phyloP scores from a whole-genome alignment of 1,140 invertebrate genomes.

The Gonioctena quinquepunctata region DNA sequence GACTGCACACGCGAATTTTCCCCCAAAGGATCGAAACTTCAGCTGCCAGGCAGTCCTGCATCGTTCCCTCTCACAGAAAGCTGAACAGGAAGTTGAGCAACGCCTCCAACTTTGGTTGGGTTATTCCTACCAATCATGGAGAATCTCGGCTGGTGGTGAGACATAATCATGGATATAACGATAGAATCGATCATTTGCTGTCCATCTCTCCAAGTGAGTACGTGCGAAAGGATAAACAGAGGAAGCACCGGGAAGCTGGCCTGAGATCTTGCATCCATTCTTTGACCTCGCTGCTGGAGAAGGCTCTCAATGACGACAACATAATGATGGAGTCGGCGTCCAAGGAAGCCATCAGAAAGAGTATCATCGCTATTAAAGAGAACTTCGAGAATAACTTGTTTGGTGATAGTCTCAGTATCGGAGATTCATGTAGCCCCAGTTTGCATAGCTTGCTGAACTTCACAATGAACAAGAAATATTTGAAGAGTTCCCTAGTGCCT shows the following conservation, averaged over 20 bases:
- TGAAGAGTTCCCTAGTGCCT: too few species aligned
- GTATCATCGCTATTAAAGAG: conserved; percentile 27
- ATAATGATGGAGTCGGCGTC: conserved; percentile 16
- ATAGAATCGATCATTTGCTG: conserved; percentile 34
- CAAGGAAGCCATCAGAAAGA: conserved; percentile 26
- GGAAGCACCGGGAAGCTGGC: conserved; percentile 31
- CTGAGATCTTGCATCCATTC: conserved; percentile 34
- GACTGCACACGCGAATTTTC: conserved; percentile 25
- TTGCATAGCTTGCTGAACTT: too few species aligned
- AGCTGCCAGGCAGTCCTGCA: too few species aligned
- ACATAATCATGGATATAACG: conserved; percentile 24
- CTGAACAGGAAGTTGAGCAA: conserved; percentile 14
- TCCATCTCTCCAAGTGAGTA: conserved; percentile 36
- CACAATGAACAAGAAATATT: too few species aligned
- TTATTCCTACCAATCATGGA: conserved; percentile 17
- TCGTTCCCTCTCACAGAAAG: background rate
- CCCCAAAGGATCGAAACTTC: conserved; percentile 26
- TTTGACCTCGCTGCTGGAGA: conserved; percentile 32
- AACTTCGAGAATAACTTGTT: too few species aligned
- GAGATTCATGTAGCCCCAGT: too few species aligned
- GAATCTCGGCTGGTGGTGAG: conserved; percentile 20
- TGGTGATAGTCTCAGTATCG: too few species aligned
- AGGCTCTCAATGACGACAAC: conserved; percentile 26
- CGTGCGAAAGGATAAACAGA: conserved; percentile 31
- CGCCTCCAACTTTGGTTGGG: too few species aligned